Conservation (phyloP, 2,888 invertebrate genomes). For the Drosophila silvestris region DNA sequence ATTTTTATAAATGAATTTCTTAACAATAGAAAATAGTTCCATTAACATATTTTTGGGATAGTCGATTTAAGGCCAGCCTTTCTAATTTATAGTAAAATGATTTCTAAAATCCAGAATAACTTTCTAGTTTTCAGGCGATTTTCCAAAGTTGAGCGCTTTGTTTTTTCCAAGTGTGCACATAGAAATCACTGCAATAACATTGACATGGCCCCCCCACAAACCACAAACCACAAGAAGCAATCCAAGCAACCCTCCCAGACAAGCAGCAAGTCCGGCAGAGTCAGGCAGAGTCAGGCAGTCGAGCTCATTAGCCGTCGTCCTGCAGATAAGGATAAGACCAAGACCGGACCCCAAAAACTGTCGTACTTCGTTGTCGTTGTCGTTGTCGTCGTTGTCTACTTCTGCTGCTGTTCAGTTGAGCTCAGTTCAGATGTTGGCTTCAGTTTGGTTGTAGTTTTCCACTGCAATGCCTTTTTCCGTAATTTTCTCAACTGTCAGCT, state of each 20-base stretch:
- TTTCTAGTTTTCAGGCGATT: background rate
- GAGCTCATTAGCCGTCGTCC: slow-evolving; percentile 72
- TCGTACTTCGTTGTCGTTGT: slow-evolving; percentile 15
- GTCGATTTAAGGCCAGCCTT: background rate
- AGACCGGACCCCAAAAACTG: slow-evolving; percentile 41
- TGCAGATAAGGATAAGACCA: slow-evolving; percentile 71
- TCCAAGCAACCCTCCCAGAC: slow-evolving; percentile 43
- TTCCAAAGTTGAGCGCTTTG: background rate
- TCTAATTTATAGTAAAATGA: background rate
- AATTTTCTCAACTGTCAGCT: slow-evolving; percentile 80
- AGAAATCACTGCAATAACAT: slow-evolving; percentile 77
- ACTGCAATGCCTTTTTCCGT: slow-evolving; percentile 79
- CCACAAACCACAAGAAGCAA: background rate
- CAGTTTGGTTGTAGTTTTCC: slow-evolving; percentile 64
- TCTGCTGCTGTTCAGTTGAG: slow-evolving; percentile 13
- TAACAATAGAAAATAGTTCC: background rate
- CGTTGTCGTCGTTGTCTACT: slow-evolving; percentile 1
- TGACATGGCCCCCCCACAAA: slow-evolving; percentile 55
- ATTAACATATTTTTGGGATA: background rate
- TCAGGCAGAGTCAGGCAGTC: slow-evolving; percentile 34
- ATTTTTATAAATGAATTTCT: background rate
- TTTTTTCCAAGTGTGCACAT: slow-evolving; percentile 20
- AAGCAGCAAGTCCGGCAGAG: slow-evolving; percentile 30
- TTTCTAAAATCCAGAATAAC: background rate
- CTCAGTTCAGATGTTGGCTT: slow-evolving; percentile 19